Percentiles rank a stretch among this genome's conserved stretches.
phyloP scores from a whole-genome alignment of 2,888 invertebrate genomes.

The Agrotis ipsilon region DNA sequence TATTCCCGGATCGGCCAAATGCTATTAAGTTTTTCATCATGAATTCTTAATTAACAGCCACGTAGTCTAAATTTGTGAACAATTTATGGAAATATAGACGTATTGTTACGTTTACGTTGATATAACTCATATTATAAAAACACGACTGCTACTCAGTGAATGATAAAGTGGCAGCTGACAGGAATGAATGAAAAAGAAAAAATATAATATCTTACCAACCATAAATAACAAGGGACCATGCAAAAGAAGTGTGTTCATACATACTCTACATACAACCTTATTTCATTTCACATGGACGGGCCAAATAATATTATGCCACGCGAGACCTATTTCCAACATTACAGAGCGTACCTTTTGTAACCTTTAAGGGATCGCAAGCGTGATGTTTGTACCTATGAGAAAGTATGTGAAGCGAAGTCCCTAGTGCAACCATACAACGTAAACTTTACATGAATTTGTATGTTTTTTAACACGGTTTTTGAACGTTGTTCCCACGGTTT shows the following conservation, averaged over 20 bases:
- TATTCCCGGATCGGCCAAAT: too few relatives aligned
- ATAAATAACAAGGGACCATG: too few relatives aligned
- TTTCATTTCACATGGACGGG: not conserved
- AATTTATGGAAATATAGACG: too few relatives aligned
- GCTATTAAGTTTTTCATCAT: too few relatives aligned
- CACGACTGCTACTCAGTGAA: too few relatives aligned
- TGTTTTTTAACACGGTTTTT: not conserved
- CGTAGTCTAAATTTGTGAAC: too few relatives aligned
- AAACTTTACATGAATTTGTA: not conserved
- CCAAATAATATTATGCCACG: constrained; percentile 2
- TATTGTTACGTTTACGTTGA: too few relatives aligned
- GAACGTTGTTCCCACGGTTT: too few relatives aligned
- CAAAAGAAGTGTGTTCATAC: not conserved
- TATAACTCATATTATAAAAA: too few relatives aligned
- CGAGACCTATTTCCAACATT: constrained; percentile 4
- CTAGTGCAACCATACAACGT: not conserved
- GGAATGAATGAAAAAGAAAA: not conserved
- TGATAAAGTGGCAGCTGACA: not conserved
- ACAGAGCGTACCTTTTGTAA: not conserved
- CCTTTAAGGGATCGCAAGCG: not conserved
- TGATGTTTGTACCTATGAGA: not conserved
- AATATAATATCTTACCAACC: not conserved
- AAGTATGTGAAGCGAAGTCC: not conserved
- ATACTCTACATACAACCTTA: not conserved
- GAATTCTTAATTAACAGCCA: too few relatives aligned